Percentiles rank a stretch among this genome's conserved stretches.
These are phyloP conservation scores for Microtus ochrogaster DNA, from an alignment of 2,113 vertebrate genomes.

Conservation along the genomic window DNA sequence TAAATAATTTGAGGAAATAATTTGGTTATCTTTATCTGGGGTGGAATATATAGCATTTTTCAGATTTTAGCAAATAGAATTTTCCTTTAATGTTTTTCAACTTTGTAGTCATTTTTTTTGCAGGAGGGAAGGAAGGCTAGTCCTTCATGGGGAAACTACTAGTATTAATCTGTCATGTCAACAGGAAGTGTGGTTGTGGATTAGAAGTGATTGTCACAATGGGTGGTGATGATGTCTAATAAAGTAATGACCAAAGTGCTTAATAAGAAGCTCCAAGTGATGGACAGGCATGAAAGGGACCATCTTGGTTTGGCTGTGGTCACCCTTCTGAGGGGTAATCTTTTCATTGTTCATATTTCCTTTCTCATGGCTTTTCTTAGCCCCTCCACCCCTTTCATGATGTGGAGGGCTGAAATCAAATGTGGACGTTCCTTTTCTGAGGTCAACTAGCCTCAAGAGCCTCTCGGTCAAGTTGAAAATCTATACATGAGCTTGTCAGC, in stretches of 20 bases:
- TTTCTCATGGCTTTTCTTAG: neutral
- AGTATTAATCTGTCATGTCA: neutral
- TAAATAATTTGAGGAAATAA: neutral
- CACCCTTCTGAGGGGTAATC: neutral
- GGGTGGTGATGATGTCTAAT: neutral
- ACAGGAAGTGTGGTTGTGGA: neutral
- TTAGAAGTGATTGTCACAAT: neutral
- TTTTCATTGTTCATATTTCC: neutral
- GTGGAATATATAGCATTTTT: neutral
- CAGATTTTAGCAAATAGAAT: neutral
- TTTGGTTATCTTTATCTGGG: neutral
- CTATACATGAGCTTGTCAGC: neutral
- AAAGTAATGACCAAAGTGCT: neutral
- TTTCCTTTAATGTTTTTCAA: conserved; percentile 29
- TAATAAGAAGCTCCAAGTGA: neutral
- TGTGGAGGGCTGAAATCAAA: neutral
- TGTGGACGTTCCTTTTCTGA: neutral
- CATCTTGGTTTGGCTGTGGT: neutral
- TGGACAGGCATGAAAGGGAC: neutral
- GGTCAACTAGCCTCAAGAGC: neutral
- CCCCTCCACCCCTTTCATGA: neutral
- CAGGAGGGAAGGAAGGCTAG: neutral
- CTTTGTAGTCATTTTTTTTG: neutral
- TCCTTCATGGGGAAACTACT: neutral
- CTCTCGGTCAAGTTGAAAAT: neutral